Percentiles rank a stretch among this genome's conserved stretches.
These are phyloP conservation scores for Bhutanitis thaidina DNA, from an alignment of 2,888 invertebrate genomes.

Conservation along the genomic window DNA sequence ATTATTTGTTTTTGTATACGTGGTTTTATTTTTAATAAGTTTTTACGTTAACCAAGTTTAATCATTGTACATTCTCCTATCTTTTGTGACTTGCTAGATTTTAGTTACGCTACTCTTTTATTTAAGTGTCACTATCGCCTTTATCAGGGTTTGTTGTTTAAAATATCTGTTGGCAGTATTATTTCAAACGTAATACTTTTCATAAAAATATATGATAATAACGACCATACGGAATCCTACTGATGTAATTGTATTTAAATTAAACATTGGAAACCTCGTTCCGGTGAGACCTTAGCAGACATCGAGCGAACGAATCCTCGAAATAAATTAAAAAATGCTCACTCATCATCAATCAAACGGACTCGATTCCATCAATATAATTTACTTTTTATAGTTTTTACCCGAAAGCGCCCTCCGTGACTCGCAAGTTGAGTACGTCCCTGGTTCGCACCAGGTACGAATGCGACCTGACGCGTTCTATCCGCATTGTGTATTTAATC, in stretches of 20 bases:
- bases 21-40: slow-evolving; percentile 13
- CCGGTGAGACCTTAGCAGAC: slow-evolving; percentile 51
- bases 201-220: background rate
- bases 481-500: slow-evolving; percentile 8
- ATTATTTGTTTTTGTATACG: slow-evolving; percentile 20
- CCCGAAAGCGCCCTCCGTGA: slow-evolving; percentile 72
- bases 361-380: slow-evolving; percentile 79
- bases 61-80: slow-evolving; percentile 16
- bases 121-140: slow-evolving; percentile 3
- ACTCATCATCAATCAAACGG: slow-evolving; percentile 78
- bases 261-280: slow-evolving; percentile 27
- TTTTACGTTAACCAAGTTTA: slow-evolving; percentile 17
- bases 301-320: slow-evolving; percentile 60
- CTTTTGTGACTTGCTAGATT: slow-evolving; percentile 15
- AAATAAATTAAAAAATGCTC: slow-evolving; percentile 78
- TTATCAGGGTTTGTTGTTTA: background rate
- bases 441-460: slow-evolving; percentile 57
- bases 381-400: slow-evolving; percentile 79
- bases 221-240: slow-evolving; percentile 10
- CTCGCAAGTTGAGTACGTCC: slow-evolving; percentile 53
- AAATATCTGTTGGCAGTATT: background rate
- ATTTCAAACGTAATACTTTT: background rate
- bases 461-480: slow-evolving; percentile 21
- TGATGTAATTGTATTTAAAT: slow-evolving; percentile 20
- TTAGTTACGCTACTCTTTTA: slow-evolving; percentile 18